Conservation (phyloP, 1,140 invertebrate species). For the Pararge aegeria region DNA sequence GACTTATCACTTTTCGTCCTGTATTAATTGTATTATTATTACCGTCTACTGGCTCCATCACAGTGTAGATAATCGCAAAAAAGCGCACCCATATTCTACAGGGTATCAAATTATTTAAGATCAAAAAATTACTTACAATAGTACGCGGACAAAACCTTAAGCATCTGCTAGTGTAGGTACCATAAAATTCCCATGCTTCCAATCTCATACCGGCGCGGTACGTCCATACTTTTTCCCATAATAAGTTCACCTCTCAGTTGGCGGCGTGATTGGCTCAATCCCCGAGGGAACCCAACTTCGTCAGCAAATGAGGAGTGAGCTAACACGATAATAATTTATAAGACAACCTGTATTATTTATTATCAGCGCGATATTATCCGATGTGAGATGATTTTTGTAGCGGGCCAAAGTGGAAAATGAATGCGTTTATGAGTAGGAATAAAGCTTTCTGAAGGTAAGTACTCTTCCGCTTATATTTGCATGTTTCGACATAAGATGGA, state of each 20-base stretch:
- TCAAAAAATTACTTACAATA: too few species aligned
- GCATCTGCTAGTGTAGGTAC: too few species aligned
- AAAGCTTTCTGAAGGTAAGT: too few species aligned
- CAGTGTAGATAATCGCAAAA: too few species aligned
- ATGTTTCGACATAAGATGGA: too few species aligned
- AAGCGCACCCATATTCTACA: too few species aligned
- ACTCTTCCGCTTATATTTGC: too few species aligned
- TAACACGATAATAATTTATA: conserved; percentile 74
- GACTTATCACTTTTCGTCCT: too few species aligned
- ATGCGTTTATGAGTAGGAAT: not conserved
- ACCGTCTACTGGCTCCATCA: too few species aligned
- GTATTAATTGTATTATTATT: too few species aligned
- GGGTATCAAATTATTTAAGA: too few species aligned
- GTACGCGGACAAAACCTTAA: too few species aligned
- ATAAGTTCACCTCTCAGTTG: conserved; percentile 62
- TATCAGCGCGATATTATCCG: conserved; percentile 29
- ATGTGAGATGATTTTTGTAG: conserved; percentile 17
- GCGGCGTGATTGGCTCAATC: conserved; percentile 66
- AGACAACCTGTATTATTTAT: conserved; percentile 71
- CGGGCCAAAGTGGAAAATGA: not conserved
- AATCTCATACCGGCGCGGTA: not conserved
- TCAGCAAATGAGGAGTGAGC: conserved; percentile 76
- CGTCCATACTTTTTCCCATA: conserved; percentile 64
- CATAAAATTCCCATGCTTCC: conserved; percentile 11
- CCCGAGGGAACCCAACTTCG: conserved; percentile 63